phyloP scores from a whole-genome alignment of 2,888 invertebrate species.

The Zhuqinia jingwanae region DNA sequence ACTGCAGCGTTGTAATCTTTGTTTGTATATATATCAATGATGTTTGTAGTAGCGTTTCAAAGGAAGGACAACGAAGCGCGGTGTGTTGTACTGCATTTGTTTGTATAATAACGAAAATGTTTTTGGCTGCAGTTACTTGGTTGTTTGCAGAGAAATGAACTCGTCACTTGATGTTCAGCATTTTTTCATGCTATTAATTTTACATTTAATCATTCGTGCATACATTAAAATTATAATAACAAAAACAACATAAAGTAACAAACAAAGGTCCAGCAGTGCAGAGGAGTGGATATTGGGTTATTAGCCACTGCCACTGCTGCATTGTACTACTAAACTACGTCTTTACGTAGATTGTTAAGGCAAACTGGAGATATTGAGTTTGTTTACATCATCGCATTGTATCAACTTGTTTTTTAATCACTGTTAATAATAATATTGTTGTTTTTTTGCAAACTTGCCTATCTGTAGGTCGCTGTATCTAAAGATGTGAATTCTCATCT shows the following conservation, averaged over 20 bases:
- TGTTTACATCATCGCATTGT: slow-evolving; percentile 14
- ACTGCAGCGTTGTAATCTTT: too few relatives aligned
- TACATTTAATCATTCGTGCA: too few relatives aligned
- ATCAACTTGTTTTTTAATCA: slow-evolving; percentile 40
- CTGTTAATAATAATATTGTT: background rate
- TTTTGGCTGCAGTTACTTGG: too few relatives aligned
- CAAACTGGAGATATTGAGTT: background rate
- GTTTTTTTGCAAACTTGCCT: slow-evolving; percentile 12
- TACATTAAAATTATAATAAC: background rate
- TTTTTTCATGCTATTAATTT: too few relatives aligned
- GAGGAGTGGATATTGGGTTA: background rate
- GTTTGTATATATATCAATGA: too few relatives aligned
- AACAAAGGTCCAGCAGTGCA: background rate
- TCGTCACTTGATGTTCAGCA: too few relatives aligned
- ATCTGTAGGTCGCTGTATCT: slow-evolving; percentile 30
- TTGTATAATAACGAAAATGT: too few relatives aligned
- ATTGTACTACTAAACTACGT: too few relatives aligned
- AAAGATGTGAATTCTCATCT: background rate
- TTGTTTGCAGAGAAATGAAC: too few relatives aligned
- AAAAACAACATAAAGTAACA: background rate
- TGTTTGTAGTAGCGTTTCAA: too few relatives aligned
- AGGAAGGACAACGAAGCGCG: too few relatives aligned
- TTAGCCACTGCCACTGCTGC: background rate
- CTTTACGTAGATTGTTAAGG: background rate
- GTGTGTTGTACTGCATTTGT: too few relatives aligned